Evolutionary conservation across 1,140 invertebrate species (phyloP).

Genomic region (Lepidurus apus): DNA sequence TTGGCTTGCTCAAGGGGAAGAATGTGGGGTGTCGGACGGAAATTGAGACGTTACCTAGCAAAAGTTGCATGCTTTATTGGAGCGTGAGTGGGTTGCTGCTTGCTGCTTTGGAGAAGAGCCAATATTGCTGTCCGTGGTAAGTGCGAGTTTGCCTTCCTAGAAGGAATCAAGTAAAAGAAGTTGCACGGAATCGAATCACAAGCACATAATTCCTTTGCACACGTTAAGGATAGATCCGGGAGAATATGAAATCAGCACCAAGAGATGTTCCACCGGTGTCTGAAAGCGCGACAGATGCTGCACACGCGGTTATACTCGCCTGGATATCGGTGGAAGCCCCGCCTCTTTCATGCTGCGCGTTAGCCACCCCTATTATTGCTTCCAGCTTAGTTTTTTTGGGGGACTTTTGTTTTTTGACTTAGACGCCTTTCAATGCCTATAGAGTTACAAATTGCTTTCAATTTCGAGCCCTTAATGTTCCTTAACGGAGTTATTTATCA

Average conservation of each 20-base stretch:
- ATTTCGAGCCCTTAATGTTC: background rate
- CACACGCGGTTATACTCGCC: conserved; percentile 7
- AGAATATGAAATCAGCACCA: background rate
- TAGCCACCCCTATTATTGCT: background rate
- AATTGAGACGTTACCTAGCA: conserved; percentile 19
- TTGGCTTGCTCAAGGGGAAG: background rate
- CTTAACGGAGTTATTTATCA: background rate
- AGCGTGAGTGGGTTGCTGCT: background rate
- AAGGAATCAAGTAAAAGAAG: background rate
- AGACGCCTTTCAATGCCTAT: background rate
- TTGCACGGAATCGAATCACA: conserved; percentile 8
- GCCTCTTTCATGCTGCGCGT: background rate
- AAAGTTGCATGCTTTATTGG: conserved; percentile 22
- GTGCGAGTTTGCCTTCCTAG: too few relatives aligned
- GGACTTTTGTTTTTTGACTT: background rate
- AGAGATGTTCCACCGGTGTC: background rate
- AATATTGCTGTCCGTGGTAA: background rate
- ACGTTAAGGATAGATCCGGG: background rate
- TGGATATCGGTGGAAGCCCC: background rate
- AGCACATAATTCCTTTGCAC: background rate
- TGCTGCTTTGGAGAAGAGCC: background rate
- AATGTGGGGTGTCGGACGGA: background rate
- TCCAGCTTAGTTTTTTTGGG: background rate
- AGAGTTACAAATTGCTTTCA: background rate
- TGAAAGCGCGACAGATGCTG: conserved; percentile 13